Conservation (phyloP, 2,888 invertebrate species). For the Villa cingulata region DNA sequence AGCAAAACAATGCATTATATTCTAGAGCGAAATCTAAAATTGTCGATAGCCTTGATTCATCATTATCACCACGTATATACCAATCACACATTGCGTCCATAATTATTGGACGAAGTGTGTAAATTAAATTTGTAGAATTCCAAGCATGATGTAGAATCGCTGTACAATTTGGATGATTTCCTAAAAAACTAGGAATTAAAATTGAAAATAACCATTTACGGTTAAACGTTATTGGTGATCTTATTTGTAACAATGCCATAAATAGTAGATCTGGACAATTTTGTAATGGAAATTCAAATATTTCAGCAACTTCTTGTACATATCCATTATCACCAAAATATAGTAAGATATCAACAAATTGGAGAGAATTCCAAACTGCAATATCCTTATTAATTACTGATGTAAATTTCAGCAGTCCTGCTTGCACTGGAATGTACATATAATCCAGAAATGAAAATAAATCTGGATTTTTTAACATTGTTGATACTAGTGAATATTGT, state of each 20-base stretch:
- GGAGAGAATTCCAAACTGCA: conserved; percentile 83
- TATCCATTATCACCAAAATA: conserved; percentile 78
- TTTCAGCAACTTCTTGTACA: conserved; percentile 61
- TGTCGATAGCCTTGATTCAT: conserved; percentile 83
- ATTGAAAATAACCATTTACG: conserved; percentile 77
- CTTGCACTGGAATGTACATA: conserved; percentile 71
- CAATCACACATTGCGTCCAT: conserved; percentile 97
- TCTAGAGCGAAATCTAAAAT: conserved; percentile 97
- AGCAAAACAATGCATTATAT: conserved; percentile 74
- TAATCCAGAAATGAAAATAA: conserved; percentile 90
- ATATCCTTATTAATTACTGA: conserved; percentile 92
- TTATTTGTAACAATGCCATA: conserved; percentile 76
- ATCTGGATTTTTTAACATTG: conserved; percentile 80
- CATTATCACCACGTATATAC: conserved; percentile 85
- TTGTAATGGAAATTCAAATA: conserved; percentile 82
- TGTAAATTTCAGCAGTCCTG: conserved; percentile 81
- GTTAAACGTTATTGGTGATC: conserved; percentile 60
- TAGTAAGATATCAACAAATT: conserved; percentile 77
- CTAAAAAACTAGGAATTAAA: conserved; percentile 84
- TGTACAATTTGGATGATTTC: conserved; percentile 91
- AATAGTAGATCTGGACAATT: conserved; percentile 91
- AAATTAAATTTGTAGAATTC: conserved; percentile 62
- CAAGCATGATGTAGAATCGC: conserved; percentile 94
- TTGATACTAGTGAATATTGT: conserved; percentile 75
- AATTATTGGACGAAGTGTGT: conserved; percentile 62